Base-by-base conservation (phyloP, 2,797 vertebrate genomes). In the Loriculus beryllinus region DNA sequence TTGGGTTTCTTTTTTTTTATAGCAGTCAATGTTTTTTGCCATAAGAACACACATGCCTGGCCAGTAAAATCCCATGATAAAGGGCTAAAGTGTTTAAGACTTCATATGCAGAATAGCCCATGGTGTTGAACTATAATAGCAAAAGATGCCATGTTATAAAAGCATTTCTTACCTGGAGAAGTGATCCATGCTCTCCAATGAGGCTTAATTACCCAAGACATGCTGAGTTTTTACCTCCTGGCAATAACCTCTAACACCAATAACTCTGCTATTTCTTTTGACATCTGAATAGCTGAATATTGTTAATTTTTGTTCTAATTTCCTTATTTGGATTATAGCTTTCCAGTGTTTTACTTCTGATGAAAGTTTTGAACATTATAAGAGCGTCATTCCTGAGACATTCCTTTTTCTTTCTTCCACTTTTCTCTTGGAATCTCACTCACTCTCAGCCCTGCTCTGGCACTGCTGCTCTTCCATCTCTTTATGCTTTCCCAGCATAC, bases 1-100 rank as follows among this genome's bases (percentile, higher is more conserved):
- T 95, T 97, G 95, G 93, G 96, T 96, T 96, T 94, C 93, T 91
- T 93, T 96, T 96, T 96, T 96, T 96, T 96, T 90, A 93, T 87
- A 82, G 96, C 86, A 91, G 91, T 71, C 42, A 69, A 64, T 78
- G 69, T 48, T 91, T 87, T 93, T 48, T 91, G 80, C 95, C 85
- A 31, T 94, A 51, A 31, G 63, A 93, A 93, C 92, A 49, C 93
- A 91, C 87, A 94, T 85, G 90, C 68, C 95, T 94, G 88, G 94
- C 95, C 94, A 96, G 93, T 95, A 97, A 96, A 97, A 94, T 51
- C 95, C 93, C 93, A 52, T 84, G 93, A 86, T 96, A 93, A 93
- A 96, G 95, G 82, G 33, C 45, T 71, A 1, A 96, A 93, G 94
- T 92, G 93, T 97, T 96, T 92, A 86, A 96, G 92, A 35, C 77